These are phyloP conservation scores for Bombus pyrosoma DNA, from an alignment of 1,140 invertebrate species.

Conservation along the genomic window DNA sequence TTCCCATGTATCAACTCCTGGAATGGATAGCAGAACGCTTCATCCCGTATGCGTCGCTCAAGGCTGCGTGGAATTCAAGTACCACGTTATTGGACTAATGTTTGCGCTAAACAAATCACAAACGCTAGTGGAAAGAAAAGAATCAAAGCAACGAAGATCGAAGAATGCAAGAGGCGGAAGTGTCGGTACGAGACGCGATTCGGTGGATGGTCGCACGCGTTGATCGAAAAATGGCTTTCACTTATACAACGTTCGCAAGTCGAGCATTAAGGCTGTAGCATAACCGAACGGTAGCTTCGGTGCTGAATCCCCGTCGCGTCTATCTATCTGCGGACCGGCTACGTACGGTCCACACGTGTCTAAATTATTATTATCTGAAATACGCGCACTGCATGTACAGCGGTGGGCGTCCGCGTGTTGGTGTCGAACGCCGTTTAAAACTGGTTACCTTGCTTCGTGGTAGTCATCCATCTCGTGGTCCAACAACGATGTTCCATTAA, in stretches of 20 bases:
- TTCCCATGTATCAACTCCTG: too few species aligned
- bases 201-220: not conserved
- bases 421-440: slow-evolving; percentile 57
- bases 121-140: not conserved
- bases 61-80: too few species aligned
- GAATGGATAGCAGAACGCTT: too few species aligned
- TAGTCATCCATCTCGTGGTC: slow-evolving; percentile 37
- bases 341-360: slow-evolving; percentile 79
- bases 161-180: slow-evolving; percentile 3
- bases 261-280: slow-evolving; percentile 46
- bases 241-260: slow-evolving; percentile 31
- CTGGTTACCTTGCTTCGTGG: slow-evolving; percentile 54
- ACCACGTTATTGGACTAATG: not conserved
- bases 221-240: slow-evolving; percentile 43
- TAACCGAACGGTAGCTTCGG: slow-evolving; percentile 58
- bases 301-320: slow-evolving; percentile 52
- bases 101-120: not conserved
- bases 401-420: slow-evolving; percentile 26
- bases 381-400: slow-evolving; percentile 41
- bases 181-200: slow-evolving; percentile 12
- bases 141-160: too few species aligned
- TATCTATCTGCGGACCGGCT: slow-evolving; percentile 67
- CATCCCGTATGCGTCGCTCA: too few species aligned
- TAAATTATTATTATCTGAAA: slow-evolving; percentile 79
- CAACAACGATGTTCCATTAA: slow-evolving; percentile 57